These are phyloP conservation scores for Frankliniella intonsa DNA, from an alignment of 2,888 invertebrate species.

Conservation along the genomic window DNA sequence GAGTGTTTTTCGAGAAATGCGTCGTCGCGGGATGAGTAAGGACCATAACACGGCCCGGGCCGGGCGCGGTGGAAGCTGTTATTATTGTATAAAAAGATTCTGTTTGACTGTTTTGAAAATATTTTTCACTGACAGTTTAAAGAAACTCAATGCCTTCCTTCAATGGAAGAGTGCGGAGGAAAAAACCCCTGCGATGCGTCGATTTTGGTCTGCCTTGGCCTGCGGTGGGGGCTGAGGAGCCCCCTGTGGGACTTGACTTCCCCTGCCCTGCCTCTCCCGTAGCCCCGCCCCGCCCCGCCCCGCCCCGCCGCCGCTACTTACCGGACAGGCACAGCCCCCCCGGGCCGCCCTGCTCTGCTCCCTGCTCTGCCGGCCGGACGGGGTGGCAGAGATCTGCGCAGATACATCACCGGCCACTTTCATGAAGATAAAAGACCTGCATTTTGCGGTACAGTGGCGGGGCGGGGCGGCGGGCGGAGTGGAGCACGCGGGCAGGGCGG, in stretches of 20 bases:
- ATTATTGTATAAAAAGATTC: too few species aligned
- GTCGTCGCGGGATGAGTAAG: too few species aligned
- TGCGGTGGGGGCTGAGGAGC: background rate
- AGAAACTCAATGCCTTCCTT: too few species aligned
- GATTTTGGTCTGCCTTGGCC: too few species aligned
- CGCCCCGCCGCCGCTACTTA: background rate
- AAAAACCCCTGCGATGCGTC: too few species aligned
- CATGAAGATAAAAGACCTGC: constrained; percentile 23
- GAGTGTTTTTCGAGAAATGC: too few species aligned
- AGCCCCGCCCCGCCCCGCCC: background rate
- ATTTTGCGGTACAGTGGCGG: constrained; percentile 2
- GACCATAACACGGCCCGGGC: too few species aligned
- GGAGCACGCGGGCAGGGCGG: too few species aligned
- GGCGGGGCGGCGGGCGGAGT: background rate
- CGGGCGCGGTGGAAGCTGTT: too few species aligned
- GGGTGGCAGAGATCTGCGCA: background rate
- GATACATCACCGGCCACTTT: constrained; percentile 22
- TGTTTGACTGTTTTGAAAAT: too few species aligned
- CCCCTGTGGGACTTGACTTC: background rate
- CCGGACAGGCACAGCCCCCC: background rate
- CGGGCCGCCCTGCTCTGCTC: background rate
- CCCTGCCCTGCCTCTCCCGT: background rate
- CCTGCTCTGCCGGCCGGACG: background rate
- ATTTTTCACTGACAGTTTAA: too few species aligned
- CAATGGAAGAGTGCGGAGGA: too few species aligned